phyloP scores from a whole-genome alignment of 2,113 vertebrate species.

The Piprites chloris region DNA sequence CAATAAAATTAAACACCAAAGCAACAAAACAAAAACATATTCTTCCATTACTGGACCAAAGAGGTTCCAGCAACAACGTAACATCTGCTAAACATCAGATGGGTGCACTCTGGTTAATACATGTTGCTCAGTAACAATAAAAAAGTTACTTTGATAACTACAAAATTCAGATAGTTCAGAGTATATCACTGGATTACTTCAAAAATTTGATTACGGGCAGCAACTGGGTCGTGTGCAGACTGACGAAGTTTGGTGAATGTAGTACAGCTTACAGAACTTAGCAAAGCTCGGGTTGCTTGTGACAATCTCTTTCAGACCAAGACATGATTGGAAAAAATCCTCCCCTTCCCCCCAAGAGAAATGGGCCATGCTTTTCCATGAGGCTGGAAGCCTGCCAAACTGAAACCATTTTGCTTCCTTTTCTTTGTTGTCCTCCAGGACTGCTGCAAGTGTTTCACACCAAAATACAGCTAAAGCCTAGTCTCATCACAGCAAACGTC shows the following conservation, averaged over 20 bases:
- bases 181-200: constrained; percentile 1
- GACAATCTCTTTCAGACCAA: not conserved
- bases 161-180: constrained; percentile 44
- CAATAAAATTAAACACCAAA: constrained; percentile 67
- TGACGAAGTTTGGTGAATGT: not conserved
- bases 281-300: not conserved
- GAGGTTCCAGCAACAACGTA: constrained; percentile 34
- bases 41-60: constrained; percentile 57
- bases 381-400: not conserved
- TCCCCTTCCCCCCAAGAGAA: not conserved
- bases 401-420: not conserved
- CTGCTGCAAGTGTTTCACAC: not conserved
- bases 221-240: not conserved
- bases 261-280: not conserved
- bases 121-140: constrained; percentile 56
- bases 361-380: not conserved
- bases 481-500: not conserved
- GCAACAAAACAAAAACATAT: constrained; percentile 67
- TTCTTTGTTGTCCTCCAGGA: not conserved
- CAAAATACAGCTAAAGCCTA: not conserved
- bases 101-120: constrained; percentile 39
- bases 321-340: not conserved
- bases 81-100: constrained; percentile 66
- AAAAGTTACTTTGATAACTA: constrained; percentile 59
- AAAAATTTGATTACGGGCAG: not conserved